Base-by-base conservation (phyloP, 2,797 vertebrate genomes). In the Euphonia xanthogaster region DNA sequence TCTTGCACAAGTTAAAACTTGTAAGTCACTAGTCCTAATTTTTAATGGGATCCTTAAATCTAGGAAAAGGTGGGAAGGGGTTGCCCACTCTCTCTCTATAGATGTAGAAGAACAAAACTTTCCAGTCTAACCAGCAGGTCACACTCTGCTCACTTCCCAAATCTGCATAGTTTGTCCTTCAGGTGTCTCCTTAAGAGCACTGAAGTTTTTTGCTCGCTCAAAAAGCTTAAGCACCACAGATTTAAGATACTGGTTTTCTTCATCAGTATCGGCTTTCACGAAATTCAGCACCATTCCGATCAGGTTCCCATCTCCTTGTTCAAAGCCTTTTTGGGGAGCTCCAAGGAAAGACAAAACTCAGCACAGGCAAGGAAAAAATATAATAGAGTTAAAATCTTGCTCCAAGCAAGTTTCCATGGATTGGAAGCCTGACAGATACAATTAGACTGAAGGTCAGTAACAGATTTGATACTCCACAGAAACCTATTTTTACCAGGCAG, bases 381-480 rank as follows among this genome's bases (percentile, higher is more conserved):
- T 1, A 30, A 37, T 1, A 25, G 24, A 50, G 28, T 73, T 79
- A 67, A 88, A 90, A 74, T 84, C 23, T 42, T 88, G 53, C 73
- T 68, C 21, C 27, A 50, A 81, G 45, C 27, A 58, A 58, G 37
- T 84, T 84, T 65, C 24, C 33, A 51, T 3, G 9, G 37, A 71
- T 61, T 2, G 1, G 57, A 82, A 95, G 33, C 14, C 28, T 76
- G 66, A 79, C 39, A 93, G 50, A 40, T 81, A 54, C 51, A 78
- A 78, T 78, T 70, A 48, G 23, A 45, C 55, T 77, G 60, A 71
- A 82, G 67, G 60, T 63, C 75, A 77, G 40, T 82, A 71, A 73
- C 21, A 86, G 33, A 70, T 90, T 31, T 90, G 44, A 60, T 67
- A 39, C 4, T 55, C 10, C 14, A 30, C 53, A 45, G 39, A 0